These are phyloP conservation scores for Nemopilema nomurai DNA, from an alignment of 30 jellyfish, hydroid and myxozoan species.

Conservation along the genomic window DNA sequence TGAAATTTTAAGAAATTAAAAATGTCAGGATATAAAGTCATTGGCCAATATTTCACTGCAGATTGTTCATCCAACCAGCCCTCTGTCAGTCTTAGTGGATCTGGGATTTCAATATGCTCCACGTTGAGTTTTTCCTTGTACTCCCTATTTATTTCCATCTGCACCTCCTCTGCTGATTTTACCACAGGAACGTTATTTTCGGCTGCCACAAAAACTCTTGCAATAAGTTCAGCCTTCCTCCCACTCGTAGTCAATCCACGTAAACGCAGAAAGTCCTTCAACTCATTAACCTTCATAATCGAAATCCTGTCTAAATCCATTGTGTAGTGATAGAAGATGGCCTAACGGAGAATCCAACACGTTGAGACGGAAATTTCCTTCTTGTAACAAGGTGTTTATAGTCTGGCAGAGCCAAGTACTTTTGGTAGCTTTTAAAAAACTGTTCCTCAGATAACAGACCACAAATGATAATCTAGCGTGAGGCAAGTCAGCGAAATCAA, in stretches of 20 bases:
- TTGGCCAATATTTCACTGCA: constrained; percentile 40
- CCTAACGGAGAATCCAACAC: background rate
- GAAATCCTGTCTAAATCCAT: constrained; percentile 6
- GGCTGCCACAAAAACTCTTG: constrained; percentile 44
- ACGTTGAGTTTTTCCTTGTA: constrained; percentile 9
- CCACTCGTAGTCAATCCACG: constrained; percentile 38
- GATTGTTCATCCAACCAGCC: constrained; percentile 47
- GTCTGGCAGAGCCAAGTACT: background rate
- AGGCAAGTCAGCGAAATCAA: background rate
- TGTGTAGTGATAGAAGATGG: background rate
- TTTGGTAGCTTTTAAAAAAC: background rate
- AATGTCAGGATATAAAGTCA: constrained; percentile 38
- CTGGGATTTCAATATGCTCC: constrained; percentile 4
- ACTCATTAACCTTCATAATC: constrained; percentile 42
- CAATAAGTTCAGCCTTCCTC: constrained; percentile 32
- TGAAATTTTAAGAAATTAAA: constrained; percentile 21
- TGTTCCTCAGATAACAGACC: background rate
- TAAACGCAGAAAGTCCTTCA: constrained; percentile 41
- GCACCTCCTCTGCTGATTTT: constrained; percentile 50
- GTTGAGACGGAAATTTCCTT: background rate
- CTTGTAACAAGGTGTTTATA: background rate
- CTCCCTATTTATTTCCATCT: constrained; percentile 26
- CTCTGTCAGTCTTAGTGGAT: constrained; percentile 6
- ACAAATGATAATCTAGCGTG: background rate
- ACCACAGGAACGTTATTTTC: constrained; percentile 26